Evolutionary conservation across 37 sponge, comb jelly and placozoan genomes (phyloP).

Genomic region (Haliclona indistincta): DNA sequence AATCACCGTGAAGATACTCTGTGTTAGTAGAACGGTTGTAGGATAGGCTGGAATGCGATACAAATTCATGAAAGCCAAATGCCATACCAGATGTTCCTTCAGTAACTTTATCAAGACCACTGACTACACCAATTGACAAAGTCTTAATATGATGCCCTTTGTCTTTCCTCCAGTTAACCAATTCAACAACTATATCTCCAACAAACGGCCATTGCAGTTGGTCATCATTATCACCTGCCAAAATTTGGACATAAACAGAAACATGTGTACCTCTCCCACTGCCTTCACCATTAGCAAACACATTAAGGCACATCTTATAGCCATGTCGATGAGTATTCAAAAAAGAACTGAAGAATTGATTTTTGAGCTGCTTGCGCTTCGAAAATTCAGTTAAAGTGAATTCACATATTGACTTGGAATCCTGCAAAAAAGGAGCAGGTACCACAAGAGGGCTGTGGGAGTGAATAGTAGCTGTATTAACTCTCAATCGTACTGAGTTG

Average conservation of each 20-base stretch:
- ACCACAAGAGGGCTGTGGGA: too few relatives aligned
- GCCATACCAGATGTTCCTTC: background rate
- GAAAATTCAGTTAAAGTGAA: background rate
- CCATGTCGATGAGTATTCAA: background rate
- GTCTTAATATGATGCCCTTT: too few relatives aligned
- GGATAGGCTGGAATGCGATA: background rate
- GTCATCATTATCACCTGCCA: background rate
- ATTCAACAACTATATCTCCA: background rate
- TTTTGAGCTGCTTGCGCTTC: background rate
- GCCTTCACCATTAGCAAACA: background rate
- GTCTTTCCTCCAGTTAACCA: slow-evolving; percentile 3
- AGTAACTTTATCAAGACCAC: background rate
- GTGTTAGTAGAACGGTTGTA: background rate
- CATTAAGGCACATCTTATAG: background rate
- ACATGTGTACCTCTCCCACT: background rate
- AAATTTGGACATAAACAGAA: background rate
- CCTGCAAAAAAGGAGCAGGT: too few relatives aligned
- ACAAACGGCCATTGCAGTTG: background rate
- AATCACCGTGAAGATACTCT: slow-evolving; percentile 3
- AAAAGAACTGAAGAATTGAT: background rate
- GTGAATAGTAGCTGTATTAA: too few relatives aligned
- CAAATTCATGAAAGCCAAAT: background rate
- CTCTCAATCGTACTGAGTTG: too few relatives aligned
- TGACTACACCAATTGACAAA: too few relatives aligned
- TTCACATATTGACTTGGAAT: too few relatives aligned